These are phyloP conservation scores for Leptinotarsa peninsularis DNA, from an alignment of 2,888 invertebrate species.

Conservation along the genomic window DNA sequence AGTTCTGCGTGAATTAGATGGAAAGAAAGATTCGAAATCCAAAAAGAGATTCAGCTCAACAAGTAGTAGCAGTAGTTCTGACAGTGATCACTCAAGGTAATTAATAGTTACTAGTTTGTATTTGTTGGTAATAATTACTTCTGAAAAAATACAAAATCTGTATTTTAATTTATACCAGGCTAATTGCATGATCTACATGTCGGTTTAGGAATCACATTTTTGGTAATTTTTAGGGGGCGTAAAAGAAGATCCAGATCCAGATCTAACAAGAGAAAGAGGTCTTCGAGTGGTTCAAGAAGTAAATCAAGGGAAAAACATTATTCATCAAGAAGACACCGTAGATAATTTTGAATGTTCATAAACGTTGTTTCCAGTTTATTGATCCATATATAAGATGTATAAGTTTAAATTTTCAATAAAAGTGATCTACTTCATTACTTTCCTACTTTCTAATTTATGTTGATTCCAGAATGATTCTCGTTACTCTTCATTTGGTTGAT, in stretches of 20 bases:
- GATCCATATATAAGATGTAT: not conserved
- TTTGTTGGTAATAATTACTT: no score
- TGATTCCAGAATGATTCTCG: no score
- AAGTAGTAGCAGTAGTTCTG: constrained; percentile 55
- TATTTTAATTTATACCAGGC: no score
- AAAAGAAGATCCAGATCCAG: constrained; percentile 42
- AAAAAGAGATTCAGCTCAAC: constrained; percentile 52
- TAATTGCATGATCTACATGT: not conserved
- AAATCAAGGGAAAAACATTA: constrained; percentile 32
- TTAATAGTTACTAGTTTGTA: not conserved
- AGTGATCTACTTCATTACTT: not conserved
- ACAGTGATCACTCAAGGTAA: constrained; percentile 48
- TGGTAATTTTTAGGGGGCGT: constrained; percentile 29
- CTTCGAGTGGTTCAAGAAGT: constrained; percentile 37
- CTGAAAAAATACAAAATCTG: no score
- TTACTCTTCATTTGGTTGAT: no score
- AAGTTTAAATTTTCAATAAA: constrained; percentile 5
- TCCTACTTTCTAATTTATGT: no score
- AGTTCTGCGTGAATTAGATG: constrained; percentile 62
- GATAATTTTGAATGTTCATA: constrained; percentile 21
- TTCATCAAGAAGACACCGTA: constrained; percentile 30
- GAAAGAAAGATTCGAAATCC: constrained; percentile 52
- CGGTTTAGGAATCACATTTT: not conserved
- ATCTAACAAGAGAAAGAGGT: constrained; percentile 37
- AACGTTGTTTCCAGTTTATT: not conserved